These are phyloP conservation scores for Callyntrura sp. DNA, from an alignment of 2,888 invertebrate genomes.

Conservation along the genomic window DNA sequence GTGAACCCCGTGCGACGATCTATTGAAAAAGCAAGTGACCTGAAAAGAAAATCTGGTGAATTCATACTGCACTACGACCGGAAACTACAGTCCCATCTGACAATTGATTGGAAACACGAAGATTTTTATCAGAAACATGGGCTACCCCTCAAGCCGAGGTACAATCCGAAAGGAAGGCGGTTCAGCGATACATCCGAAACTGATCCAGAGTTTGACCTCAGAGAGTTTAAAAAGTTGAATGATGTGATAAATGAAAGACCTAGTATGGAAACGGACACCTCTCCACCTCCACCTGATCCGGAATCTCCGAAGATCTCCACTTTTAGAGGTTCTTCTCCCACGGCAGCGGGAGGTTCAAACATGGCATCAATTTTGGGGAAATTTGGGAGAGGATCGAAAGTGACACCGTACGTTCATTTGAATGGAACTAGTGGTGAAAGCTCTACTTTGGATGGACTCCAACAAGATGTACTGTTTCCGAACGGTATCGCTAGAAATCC, in stretches of 20 bases:
- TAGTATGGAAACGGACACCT: not conserved
- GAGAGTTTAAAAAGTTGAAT: conserved; percentile 1
- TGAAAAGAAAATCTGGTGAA: not conserved
- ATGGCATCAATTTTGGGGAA: not conserved
- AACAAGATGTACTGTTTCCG: too few species aligned
- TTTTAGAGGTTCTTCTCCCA: too few species aligned
- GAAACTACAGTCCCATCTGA: conserved; percentile 12
- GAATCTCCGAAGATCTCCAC: too few species aligned
- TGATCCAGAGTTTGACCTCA: conserved; percentile 45
- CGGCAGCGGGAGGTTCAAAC: too few species aligned
- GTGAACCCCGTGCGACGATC: conserved; percentile 44
- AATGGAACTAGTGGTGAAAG: too few species aligned
- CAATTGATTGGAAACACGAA: conserved; percentile 52
- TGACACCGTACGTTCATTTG: not conserved
- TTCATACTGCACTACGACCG: conserved; percentile 59
- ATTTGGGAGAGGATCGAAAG: not conserved
- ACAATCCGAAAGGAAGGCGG: conserved; percentile 45
- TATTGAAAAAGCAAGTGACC: not conserved
- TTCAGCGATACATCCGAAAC: conserved; percentile 40
- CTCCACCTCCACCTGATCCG: not conserved
- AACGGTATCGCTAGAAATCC: too few species aligned
- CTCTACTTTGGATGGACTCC: too few species aligned
- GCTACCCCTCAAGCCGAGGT: conserved; percentile 30
- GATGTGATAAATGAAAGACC: not conserved
- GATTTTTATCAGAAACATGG: conserved; percentile 42